Base-by-base conservation (phyloP, 1,140 invertebrate genomes). In the Drosophila tropicalis region DNA sequence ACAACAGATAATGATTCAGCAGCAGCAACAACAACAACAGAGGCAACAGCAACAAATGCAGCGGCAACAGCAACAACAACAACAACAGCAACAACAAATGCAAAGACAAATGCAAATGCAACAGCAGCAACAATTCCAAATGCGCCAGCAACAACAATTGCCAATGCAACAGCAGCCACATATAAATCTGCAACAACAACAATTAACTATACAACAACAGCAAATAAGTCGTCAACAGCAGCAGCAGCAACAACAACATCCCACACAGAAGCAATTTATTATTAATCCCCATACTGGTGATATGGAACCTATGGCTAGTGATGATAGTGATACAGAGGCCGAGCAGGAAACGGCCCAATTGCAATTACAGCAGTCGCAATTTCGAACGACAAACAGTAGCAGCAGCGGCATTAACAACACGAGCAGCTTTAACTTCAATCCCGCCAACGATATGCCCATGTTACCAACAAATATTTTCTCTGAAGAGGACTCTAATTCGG, bases 241-340 rank as follows among this genome's bases (percentile, higher is more conserved):
- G 13, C 64, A 72, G 25, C 65, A 71, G 47, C 79, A 81, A 22
- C 79, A 82, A n/a, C 74, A 71, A 15, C 81, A 75, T 17, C 62
- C 32, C 7, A 55, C 62, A 78, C 93, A 94, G 63, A 93, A 95
- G 55, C 95, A 96, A 83, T 96, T 96, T 93, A 94, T 98, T 2
- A 96, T 98, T 36, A 98, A 98, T 93, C 97, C 97, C 4, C 93
- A 97, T 71, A 97, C 97, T 5, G 97, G 97, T 12, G 95, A 96
- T 75, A 92, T 98, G 78, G 97, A 98, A 91, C 96, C 96, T 1
- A 95, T 96, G 94, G 94, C 95, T 4, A 95, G 94, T 74, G 95
- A 96, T 72, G 93, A 94, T 54, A 93, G 93, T 80, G 93, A 94
- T 40, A 92, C 90, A 0, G 91, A 92, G 61, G 82, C 85, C 2